Base-by-base conservation (phyloP, 2,113 vertebrate species). In the Mirounga angustirostris region DNA sequence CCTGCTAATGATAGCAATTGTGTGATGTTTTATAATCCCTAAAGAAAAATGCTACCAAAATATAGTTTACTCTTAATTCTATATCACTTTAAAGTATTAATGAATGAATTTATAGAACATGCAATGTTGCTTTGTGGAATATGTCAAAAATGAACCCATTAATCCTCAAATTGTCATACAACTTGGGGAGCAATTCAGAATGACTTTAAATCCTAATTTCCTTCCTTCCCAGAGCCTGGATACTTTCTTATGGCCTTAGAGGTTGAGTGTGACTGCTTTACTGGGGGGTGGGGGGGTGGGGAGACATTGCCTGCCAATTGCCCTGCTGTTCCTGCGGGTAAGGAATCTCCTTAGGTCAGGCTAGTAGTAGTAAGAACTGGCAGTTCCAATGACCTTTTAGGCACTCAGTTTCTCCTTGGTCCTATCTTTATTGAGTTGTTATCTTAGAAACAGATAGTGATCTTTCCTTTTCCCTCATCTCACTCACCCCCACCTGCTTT, bases 101-200 rank as follows among this genome's bases (percentile, higher is more conserved):
- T 94, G 15, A 81, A 24, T 97, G n/a, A 30, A 74, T 93, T 76
- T 94, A 76, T 74, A 71, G 33, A 87, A 59, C 11, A 65, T 30
- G 1, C 4, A 54, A 0, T 74, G 11, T 56, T 36, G 33, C 40
- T 86, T 85, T 52, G 36, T 92, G 43, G 58, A 22, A 79, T 50
- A 84, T 65, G 43, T 59, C 73, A 91, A 50, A 92, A 83, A 46
- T 71, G 40, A 95, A 88, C 5, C 28, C 40, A 50, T 80, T 71
- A 73, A 76, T 79, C 74, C 5, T 52, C 56, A 82, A 43, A 22
- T 78, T 89, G 89, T 73, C 14, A 13, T 10, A 87, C 36, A 71
- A 36, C 56, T 71, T 54, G 56, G 24, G 61, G 61, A 71, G 30
- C 13, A 61, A 30, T 33, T 24, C 71, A 84, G 13, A 16, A 22